Evolutionary conservation across 2,113 vertebrate genomes (phyloP).

Genomic region (Myotis brandtii): DNA sequence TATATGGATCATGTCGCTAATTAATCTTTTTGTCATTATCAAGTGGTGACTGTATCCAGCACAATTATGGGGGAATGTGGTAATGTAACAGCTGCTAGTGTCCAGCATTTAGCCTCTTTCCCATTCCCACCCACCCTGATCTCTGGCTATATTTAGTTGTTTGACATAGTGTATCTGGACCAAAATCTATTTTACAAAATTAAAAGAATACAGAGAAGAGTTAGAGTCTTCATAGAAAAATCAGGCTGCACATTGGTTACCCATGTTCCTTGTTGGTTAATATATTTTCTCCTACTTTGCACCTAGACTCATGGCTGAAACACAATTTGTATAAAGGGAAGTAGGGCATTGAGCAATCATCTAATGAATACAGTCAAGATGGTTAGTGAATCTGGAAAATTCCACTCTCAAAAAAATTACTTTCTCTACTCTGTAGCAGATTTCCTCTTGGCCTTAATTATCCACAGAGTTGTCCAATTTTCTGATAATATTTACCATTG

Average conservation of each 20-base stretch:
- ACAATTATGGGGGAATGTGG: conserved; percentile 85
- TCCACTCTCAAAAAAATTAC: conserved; percentile 75
- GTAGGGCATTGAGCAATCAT: conserved; percentile 61
- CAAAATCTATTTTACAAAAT: conserved; percentile 74
- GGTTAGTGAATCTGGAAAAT: conserved; percentile 78
- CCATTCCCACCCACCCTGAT: conserved; percentile 87
- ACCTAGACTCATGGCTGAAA: conserved; percentile 56
- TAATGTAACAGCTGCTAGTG: conserved; percentile 85
- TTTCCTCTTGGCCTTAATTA: conserved; percentile 78
- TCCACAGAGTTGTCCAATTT: conserved; percentile 66
- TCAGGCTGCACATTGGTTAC: conserved; percentile 60
- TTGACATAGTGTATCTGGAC: conserved; percentile 85
- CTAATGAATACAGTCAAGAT: conserved; percentile 64
- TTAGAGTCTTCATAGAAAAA: conserved; percentile 81
- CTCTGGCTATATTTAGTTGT: conserved; percentile 89
- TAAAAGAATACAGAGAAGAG: conserved; percentile 83
- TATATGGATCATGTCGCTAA: conserved; percentile 82
- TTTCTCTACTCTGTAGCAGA: conserved; percentile 70
- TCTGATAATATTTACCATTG: conserved; percentile 57
- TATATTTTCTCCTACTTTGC: conserved; percentile 63
- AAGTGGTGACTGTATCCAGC: conserved; percentile 82
- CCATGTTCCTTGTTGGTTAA: conserved; percentile 64
- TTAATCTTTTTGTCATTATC: conserved; percentile 82
- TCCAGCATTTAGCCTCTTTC: conserved; percentile 86
- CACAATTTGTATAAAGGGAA: conserved; percentile 64